Evolutionary conservation across 2,888 invertebrate species (phyloP), one percentile per base, ranked within the genome.

Genomic region (Trissolcus brochymenae): DNA sequence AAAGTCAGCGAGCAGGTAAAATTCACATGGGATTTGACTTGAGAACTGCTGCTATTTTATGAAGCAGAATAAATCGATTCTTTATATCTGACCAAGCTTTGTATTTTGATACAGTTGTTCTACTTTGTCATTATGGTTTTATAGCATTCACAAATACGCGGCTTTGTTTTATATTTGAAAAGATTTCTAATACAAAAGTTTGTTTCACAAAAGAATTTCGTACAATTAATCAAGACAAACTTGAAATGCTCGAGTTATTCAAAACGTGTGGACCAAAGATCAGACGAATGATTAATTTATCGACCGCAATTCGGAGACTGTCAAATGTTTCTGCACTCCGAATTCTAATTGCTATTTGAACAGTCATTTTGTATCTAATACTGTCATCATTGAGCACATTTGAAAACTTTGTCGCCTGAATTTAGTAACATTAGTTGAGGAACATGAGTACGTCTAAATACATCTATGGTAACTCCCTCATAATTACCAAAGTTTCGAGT

Each of bases 401-500:
- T 70, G 50, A 75, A 65, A 65, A 70, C 65, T 75, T 70, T 60
- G 49, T 50, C 68, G 62, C 59, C 43, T 49, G 70, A 76, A 70
- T 70, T 35, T 61, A 56, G 68, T 59, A 49, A 46, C 60, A 55
- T 76, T 76, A 71, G 71, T 56, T 46, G 53, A 13, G 40, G 40
- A 76, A 57, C 61, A 76, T 54, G 66, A 68, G 64, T 62, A 68
- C 51, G 66, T 71, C 66, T 66, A 70, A 76, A 70, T 70, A 66
- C 66, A 66, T 60, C 65, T 71, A 66, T 35, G 11, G 66, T 60
- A 71, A 76, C 56, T 71, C 66, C 68, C 59, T 53, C 66, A 76
- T 70, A 71, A 76, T 71, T 76, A 76, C 76, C 76, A 70, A 76
- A 76, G 70, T 76, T 76, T 64, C 43, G 13, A 51, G 49, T 60